Base-by-base conservation (phyloP, 1,140 invertebrate genomes). In the Ceratina australensis region DNA sequence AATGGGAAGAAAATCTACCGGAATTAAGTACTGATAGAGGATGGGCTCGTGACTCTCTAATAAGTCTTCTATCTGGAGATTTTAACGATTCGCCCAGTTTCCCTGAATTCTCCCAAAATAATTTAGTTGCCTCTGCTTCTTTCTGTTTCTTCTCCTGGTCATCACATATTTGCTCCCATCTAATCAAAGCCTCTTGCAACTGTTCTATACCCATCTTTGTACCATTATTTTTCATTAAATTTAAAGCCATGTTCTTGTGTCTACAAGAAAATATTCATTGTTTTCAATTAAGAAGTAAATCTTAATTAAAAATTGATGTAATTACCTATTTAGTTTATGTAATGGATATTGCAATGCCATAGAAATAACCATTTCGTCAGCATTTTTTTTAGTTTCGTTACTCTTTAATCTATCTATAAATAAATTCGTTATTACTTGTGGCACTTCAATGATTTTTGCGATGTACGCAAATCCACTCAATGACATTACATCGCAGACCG, bases 81-180 rank as follows among this genome's bases (percentile, higher is more conserved):
- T 94, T 93, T 69, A 96, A 93, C 63, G 93, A 91, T 72, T 97
- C 96, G 5, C 95, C 90, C 15, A 93, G 87, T 90, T 95, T 95
- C 0, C 95, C 94, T 52, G 94, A 92, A 72, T 91, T 94, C 85
- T 96, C 95, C 96, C 96, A 97, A 93, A 97, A 97, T 33, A 92
- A 83, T 87, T 94, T 95, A 0, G 96, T 97, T 22, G 89, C 83
- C 76, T 96, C 95, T 0, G 96, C 96, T 87, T 95, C 94, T 71
- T 94, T 93, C 56, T 93, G 90, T 74, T 93, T 94, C 77, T 93
- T 93, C 79, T 94, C 94, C 87, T 94, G 95, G 84, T 94, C 93
- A 68, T 94, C 94, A 73, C 92, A 94, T 77, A 94, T 92, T 78
- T 89, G 90, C 81, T 94, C 94, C 94, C 94, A 96, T 84, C 94